phyloP scores from a whole-genome alignment of 2,888 invertebrate species.

The Barypeithes pellucidus region DNA sequence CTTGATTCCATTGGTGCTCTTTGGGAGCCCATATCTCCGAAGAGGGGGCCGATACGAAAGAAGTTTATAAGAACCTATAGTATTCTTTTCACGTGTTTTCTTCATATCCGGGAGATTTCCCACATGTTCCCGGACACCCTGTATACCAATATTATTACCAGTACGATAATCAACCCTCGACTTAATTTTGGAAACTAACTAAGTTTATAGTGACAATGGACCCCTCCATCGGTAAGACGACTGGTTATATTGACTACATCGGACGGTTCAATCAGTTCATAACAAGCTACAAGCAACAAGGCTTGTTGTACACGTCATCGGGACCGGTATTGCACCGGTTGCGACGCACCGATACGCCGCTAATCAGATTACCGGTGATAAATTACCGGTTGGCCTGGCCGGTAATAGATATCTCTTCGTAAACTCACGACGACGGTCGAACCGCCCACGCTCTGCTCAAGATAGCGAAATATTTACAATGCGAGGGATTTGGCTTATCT shows the following conservation, averaged over 20 bases:
- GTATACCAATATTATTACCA: too few relatives aligned
- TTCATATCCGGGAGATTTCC: too few relatives aligned
- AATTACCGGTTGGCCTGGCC: constrained; percentile 65
- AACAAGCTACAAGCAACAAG: constrained; percentile 54
- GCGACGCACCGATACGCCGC: constrained; percentile 66
- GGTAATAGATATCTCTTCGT: constrained; percentile 68
- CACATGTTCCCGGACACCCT: too few relatives aligned
- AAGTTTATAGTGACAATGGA: too few relatives aligned
- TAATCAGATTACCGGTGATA: constrained; percentile 69
- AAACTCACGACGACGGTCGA: constrained; percentile 65
- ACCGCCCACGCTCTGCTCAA: constrained; percentile 31
- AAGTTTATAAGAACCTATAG: too few relatives aligned
- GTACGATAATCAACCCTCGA: too few relatives aligned
- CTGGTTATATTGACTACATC: constrained; percentile 33
- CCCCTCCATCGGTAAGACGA: not conserved
- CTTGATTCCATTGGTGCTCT: too few relatives aligned
- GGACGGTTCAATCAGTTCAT: constrained; percentile 51
- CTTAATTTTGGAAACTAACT: too few relatives aligned
- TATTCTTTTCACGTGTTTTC: too few relatives aligned
- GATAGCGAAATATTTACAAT: constrained; percentile 39
- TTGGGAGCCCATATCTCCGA: too few relatives aligned
- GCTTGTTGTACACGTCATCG: constrained; percentile 49
- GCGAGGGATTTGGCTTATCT: constrained; percentile 22
- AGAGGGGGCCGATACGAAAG: too few relatives aligned
- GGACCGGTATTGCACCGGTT: constrained; percentile 65